These are phyloP conservation scores for Sminthurinus signatus DNA, from an alignment of 1,140 invertebrate species.

Conservation along the genomic window DNA sequence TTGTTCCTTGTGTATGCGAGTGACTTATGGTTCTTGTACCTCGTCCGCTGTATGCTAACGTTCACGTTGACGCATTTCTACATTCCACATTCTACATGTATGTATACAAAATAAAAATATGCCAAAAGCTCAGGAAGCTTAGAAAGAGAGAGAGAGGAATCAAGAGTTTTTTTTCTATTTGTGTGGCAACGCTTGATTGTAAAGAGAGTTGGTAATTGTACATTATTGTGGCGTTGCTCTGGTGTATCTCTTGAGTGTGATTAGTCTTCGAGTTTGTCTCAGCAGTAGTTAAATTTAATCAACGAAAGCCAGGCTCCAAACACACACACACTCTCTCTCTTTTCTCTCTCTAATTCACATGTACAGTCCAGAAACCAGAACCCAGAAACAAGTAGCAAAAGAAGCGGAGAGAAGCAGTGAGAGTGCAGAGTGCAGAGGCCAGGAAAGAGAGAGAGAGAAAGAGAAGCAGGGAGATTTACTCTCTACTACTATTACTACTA, in stretches of 20 bases:
- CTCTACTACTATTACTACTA: too few relatives aligned
- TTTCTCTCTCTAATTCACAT: too few relatives aligned
- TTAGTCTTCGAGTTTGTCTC: conserved; percentile 33
- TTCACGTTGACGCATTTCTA: too few relatives aligned
- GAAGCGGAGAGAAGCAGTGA: not conserved
- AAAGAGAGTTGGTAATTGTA: conserved; percentile 32
- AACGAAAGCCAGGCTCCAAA: conserved; percentile 6
- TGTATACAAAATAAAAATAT: not conserved
- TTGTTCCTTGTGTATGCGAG: too few relatives aligned
- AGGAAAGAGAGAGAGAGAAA: too few relatives aligned
- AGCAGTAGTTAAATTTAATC: conserved; percentile 39
- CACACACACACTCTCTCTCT: conserved; percentile 1
- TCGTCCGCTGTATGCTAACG: too few relatives aligned
- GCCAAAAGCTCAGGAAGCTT: not conserved
- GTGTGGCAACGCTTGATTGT: conserved; percentile 21
- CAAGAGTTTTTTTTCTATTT: conserved; percentile 14
- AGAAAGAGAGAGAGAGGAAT: conserved; percentile 12
- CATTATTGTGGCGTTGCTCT: conserved; percentile 32
- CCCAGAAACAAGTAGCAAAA: not conserved
- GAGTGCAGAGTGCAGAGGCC: not conserved
- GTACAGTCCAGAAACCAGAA: too few relatives aligned
- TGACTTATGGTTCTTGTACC: too few relatives aligned
- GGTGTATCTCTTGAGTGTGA: conserved; percentile 35
- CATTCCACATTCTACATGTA: too few relatives aligned
- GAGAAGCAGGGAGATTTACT: too few relatives aligned